Conservation (phyloP, 2,113 vertebrate species). For the Hemichromis elongatus region DNA sequence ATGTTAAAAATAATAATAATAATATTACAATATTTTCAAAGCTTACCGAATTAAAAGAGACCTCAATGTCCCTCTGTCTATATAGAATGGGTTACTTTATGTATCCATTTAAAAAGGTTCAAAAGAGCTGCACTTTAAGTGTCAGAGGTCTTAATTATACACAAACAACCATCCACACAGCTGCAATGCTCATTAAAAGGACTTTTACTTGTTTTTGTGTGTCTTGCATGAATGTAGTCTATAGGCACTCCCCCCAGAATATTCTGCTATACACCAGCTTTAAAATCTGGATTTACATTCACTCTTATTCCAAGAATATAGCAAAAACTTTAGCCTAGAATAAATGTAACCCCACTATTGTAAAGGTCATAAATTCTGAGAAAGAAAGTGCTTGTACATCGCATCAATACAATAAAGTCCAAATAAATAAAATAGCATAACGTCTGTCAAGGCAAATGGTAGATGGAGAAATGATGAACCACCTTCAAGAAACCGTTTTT, state of each 20-base stretch:
- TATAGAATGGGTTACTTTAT: neutral
- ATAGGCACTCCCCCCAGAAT: neutral
- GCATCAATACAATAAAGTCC: neutral
- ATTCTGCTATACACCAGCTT: rapidly evolving
- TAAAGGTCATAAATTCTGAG: neutral
- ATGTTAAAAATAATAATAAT: neutral
- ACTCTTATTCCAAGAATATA: neutral
- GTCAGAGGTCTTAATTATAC: neutral
- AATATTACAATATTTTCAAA: neutral
- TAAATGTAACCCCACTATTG: neutral
- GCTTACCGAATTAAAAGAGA: neutral
- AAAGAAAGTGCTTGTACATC: neutral
- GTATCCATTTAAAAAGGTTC: neutral
- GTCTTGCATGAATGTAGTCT: neutral
- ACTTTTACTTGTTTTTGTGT: neutral
- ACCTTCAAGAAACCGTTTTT: neutral
- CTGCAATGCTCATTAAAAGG: neutral
- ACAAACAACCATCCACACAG: neutral
- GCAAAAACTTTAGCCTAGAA: neutral
- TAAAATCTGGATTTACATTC: neutral
- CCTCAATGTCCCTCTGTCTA: neutral
- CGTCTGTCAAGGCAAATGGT: neutral
- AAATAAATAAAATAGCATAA: neutral
- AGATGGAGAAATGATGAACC: rapidly evolving
- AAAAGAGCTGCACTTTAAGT: neutral